phyloP scores from a whole-genome alignment of 2,113 vertebrate genomes.

The Varanus salvator region DNA sequence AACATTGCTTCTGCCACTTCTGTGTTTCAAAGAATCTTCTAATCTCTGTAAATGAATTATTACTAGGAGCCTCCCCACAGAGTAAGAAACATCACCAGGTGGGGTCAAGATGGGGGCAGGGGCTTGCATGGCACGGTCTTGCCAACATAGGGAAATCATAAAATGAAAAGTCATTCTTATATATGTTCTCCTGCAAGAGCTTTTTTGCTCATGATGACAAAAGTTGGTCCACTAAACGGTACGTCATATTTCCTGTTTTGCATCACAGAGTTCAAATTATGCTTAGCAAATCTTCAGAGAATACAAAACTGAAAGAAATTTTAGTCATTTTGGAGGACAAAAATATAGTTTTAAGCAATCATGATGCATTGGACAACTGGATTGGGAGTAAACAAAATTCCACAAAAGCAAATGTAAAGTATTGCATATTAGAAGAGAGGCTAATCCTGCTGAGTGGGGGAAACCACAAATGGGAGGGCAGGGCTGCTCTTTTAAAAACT shows the following conservation, averaged over 20 bases:
- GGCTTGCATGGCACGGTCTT: not conserved
- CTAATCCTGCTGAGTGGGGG: not conserved
- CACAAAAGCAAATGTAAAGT: not conserved
- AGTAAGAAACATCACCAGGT: not conserved
- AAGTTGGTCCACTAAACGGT: not conserved
- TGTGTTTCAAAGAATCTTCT: slow-evolving; percentile 14
- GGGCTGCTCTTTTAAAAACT: not conserved
- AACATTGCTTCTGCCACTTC: not conserved
- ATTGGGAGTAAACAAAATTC: not conserved
- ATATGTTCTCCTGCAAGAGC: not conserved
- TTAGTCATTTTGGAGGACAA: not conserved
- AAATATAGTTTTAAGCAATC: not conserved
- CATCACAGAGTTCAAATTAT: not conserved
- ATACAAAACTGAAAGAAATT: not conserved
- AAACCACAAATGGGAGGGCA: not conserved
- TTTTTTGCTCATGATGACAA: not conserved
- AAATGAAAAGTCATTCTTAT: not conserved
- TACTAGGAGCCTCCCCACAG: not conserved
- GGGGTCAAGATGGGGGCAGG: not conserved
- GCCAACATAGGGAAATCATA: not conserved
- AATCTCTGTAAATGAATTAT: slow-evolving; percentile 7
- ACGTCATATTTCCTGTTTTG: not conserved
- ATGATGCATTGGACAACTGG: not conserved
- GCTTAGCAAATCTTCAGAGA: not conserved
- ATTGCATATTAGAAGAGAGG: not conserved